Conservation (phyloP, 2,113 vertebrate genomes). For the Herpetotheres cachinnans region DNA sequence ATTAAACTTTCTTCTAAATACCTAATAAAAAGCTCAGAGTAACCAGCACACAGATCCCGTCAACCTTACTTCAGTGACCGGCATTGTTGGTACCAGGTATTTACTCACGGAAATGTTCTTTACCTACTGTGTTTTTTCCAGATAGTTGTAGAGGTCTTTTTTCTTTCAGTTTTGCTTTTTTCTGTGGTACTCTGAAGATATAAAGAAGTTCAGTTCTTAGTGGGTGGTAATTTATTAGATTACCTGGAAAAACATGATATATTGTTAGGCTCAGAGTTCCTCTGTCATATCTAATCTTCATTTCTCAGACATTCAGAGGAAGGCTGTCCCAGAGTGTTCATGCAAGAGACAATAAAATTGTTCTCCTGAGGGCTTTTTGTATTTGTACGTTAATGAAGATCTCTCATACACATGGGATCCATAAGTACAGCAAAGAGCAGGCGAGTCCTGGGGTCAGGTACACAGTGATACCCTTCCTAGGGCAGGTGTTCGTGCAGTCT, state of each 20-base stretch:
- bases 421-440: not conserved
- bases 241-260: not conserved
- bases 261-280: not conserved
- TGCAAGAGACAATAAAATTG: not conserved
- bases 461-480: not conserved
- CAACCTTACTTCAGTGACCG: not conserved
- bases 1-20: not conserved
- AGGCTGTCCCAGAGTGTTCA: not conserved
- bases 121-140: not conserved
- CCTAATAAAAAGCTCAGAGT: not conserved
- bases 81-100: not conserved
- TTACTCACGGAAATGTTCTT: not conserved
- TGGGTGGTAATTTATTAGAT: not conserved
- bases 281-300: not conserved
- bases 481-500: not conserved
- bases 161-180: not conserved
- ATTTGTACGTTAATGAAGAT: not conserved
- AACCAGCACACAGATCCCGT: not conserved
- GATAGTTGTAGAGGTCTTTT: not conserved
- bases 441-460: not conserved
- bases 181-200: not conserved
- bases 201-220: not conserved
- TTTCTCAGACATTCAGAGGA: not conserved
- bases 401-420: not conserved
- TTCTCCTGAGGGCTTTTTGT: not conserved